Evolutionary conservation across 2,113 vertebrate species (phyloP).

Genomic region (Echinops telfairi): DNA sequence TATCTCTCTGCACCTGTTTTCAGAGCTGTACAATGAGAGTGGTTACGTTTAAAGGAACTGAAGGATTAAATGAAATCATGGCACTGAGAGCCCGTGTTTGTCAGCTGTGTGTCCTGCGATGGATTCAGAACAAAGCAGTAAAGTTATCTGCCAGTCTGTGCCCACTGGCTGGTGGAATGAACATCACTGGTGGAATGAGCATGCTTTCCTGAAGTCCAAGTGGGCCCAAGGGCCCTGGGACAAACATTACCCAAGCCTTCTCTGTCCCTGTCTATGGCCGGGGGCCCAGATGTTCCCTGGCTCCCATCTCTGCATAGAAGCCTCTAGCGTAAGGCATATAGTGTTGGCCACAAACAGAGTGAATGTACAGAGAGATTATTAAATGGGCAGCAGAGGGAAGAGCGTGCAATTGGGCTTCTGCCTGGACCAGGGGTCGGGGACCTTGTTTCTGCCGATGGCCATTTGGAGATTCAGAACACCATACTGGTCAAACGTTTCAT

Average conservation of each 20-base stretch:
- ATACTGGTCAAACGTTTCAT: too few relatives aligned
- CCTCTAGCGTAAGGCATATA: not conserved
- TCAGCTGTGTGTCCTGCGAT: not conserved
- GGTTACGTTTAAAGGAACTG: not conserved
- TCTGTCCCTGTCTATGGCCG: not conserved
- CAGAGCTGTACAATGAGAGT: conserved; percentile 26
- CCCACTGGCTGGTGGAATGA: not conserved
- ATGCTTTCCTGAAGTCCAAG: not conserved
- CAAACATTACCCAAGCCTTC: not conserved
- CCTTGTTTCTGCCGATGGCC: too few relatives aligned
- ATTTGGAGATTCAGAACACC: too few relatives aligned
- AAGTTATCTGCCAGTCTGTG: not conserved
- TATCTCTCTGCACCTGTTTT: not conserved
- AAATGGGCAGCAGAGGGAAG: not conserved
- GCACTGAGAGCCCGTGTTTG: not conserved
- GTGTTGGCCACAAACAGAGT: not conserved
- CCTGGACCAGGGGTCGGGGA: not conserved
- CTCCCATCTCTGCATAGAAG: not conserved
- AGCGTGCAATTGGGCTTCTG: not conserved
- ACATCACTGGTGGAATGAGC: not conserved
- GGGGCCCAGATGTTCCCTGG: not conserved
- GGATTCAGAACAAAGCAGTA: not conserved
- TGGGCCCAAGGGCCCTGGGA: fast-evolving
- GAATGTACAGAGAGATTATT: conserved; percentile 15
- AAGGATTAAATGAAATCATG: conserved; percentile 17